These are phyloP conservation scores for Saimiri boliviensis DNA, from an alignment of 2,113 vertebrate species.

Conservation along the genomic window DNA sequence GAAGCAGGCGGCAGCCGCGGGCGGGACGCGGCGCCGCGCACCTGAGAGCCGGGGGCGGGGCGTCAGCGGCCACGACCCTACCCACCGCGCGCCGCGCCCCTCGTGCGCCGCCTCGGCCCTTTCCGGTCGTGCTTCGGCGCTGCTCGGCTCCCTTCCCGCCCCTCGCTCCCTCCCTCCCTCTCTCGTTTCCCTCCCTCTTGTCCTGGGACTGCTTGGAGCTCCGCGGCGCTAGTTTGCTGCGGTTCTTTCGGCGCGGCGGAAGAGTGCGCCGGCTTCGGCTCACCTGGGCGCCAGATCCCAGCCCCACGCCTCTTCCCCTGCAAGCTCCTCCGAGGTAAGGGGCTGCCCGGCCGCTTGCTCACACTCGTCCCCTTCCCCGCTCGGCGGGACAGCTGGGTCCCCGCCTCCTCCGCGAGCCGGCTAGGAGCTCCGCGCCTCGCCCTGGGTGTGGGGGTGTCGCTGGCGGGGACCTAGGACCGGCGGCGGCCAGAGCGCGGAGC, in stretches of 20 bases:
- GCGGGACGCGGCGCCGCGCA: neutral
- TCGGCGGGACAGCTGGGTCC: neutral
- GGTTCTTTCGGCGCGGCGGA: neutral
- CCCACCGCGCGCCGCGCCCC: slow-evolving; percentile 54
- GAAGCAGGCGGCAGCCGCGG: neutral
- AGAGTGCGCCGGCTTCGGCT: neutral
- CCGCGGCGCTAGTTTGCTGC: neutral
- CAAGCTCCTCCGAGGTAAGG: slow-evolving; percentile 36
- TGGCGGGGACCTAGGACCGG: neutral
- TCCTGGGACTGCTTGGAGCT: neutral
- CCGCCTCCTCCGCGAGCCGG: neutral
- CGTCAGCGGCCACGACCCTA: neutral
- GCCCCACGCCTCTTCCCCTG: neutral
- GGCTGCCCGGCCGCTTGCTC: neutral
- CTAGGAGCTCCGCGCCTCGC: neutral
- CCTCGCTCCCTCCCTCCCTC: neutral
- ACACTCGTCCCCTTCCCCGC: neutral
- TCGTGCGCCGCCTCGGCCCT: slow-evolving; percentile 75
- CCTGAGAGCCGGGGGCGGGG: slow-evolving; percentile 64
- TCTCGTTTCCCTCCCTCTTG: neutral
- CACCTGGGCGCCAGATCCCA: neutral
- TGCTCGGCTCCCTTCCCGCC: slow-evolving; percentile 58
- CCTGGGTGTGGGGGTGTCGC: neutral
- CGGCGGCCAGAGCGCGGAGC: neutral
- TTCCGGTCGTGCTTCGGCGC: slow-evolving; percentile 81